Base-by-base conservation (phyloP, 2,113 vertebrate genomes). In the Morone chrysops region DNA sequence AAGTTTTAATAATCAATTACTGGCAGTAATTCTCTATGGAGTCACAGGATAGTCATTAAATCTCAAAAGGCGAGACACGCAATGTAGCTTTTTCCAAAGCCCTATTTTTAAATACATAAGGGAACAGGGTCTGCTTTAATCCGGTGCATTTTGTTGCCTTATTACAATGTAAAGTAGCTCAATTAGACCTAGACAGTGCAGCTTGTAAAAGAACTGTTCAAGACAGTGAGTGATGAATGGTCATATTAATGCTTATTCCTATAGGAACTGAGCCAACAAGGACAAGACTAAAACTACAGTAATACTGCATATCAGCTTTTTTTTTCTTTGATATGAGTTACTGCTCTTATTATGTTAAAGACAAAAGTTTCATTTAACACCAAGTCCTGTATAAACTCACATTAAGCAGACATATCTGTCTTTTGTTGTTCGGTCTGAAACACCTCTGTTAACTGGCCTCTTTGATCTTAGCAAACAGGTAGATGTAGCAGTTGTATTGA, bases 1-100 rank as follows among this genome's bases (percentile, higher is more conserved):
- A 96, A 96, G 96, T 97, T 99, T 98, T 99, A 98, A 98, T 97
- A 99, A 98, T 99, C 97, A 98, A 98, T 99, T 98, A 97, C 97
- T 95, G 96, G 95, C 96, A 95, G 95, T 97, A 97, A 97, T 97
- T 98, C 97, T 97, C 97, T 93, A 96, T 95, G 96, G 97, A 97
- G 97, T 97, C 97, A 96, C 96, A 96, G 96, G 96, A 97, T 97
- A 97, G 96, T 96, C 96, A 97, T 97, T 97, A 97, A 97, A 96
- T 98, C 97, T 97, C 97, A 97, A 97, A 97, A 98, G 97, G 97
- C 95, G 94, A 96, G 96, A 95, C 95, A 94, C 92, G 92, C 94
- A 94, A 95, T 96, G 95, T 94, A 95, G 95, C 94, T 95, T 95
- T 95, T 96, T 95, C 92, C 95, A 96, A 95, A 96, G 96, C 96